Evolutionary conservation across 2,113 vertebrate genomes (phyloP), one percentile per base, ranked within the genome.

Genomic region (Syngnathus scovelli): DNA sequence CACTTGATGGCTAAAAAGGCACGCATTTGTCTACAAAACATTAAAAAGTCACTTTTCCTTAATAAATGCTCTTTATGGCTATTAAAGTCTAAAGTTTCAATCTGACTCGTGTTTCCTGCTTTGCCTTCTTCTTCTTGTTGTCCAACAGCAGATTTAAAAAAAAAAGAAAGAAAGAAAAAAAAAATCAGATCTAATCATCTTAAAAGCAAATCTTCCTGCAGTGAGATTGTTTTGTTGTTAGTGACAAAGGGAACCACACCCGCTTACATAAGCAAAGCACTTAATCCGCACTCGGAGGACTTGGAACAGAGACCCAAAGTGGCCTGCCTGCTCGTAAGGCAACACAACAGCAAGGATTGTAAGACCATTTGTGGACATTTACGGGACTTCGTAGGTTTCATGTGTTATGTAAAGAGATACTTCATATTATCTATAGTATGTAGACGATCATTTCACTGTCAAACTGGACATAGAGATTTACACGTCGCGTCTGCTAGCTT

Each of bases 61-160:
- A 52, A 52, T 9, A 21, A n/a, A n/a, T 21, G 7, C 49, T n/a
- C 18, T 52, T 69, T 71, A 13, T 66, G 71, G 72, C 70, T 38
- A 89, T 78, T 86, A 90, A 89, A 90, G 70, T 61, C 63, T 58
- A 67, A 52, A 70, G 68, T 81, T 76, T 68, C 64, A 82, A 82
- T 64, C 56, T 58, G 18, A 19, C 41, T 37, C 18, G 37, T 78
- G 38, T 74, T 5, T 11, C 44, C 41, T 67, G 36, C 16, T 6
- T 69, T 74, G 27, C 7, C 11, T 66, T 74, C 16, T 66, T 74
- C 16, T 8, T 38, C 27, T 51, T 61, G 59, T 61, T 41, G n/a
- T 8, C 56, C 33, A 19, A 59, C 33, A 19, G 33, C 33, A 59
- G 56, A 59, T 59, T 1, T 12, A 33, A 54, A 9, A 21, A 52